Percentiles rank a stretch among this genome's conserved stretches.
phyloP scores from a whole-genome alignment of 2,113 vertebrate genomes.

The Oreochromis spilurus region DNA sequence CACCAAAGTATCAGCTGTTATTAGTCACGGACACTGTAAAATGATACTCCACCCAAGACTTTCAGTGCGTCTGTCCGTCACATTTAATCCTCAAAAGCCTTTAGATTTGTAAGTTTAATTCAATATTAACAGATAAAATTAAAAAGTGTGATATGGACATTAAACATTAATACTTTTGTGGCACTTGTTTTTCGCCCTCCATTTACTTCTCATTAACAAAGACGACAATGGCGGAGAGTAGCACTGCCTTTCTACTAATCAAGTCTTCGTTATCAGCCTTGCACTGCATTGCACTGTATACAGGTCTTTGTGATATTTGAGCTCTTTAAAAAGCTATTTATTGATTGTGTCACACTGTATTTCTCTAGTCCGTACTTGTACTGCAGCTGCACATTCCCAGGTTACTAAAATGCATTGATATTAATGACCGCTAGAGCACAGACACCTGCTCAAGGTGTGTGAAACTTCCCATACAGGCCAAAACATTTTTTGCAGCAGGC shows the following conservation, averaged over 20 bases:
- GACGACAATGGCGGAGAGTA: accelerated
- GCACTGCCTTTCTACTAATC: not conserved
- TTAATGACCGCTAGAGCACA: not conserved
- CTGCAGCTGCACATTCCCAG: not conserved
- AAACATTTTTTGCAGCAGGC: not conserved
- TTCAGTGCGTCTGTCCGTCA: not conserved
- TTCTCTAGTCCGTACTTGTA: not conserved
- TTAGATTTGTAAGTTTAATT: not conserved
- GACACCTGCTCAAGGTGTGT: not conserved
- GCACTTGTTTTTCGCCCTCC: not conserved
- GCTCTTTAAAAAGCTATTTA: not conserved
- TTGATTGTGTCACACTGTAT: not conserved
- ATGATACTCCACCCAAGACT: not conserved
- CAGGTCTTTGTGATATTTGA: not conserved
- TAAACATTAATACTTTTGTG: not conserved
- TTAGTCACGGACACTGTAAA: not conserved
- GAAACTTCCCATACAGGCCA: not conserved
- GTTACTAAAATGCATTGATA: not conserved
- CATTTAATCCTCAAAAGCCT: not conserved
- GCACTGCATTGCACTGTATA: not conserved
- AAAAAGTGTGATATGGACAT: not conserved
- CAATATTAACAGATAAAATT: not conserved
- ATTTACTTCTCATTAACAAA: not conserved
- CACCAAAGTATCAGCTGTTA: accelerated
- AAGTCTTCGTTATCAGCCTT: not conserved